Percentiles rank a stretch among this genome's conserved stretches.
These are phyloP conservation scores for Euphydryas editha DNA, from an alignment of 2,888 invertebrate species.

Conservation along the genomic window DNA sequence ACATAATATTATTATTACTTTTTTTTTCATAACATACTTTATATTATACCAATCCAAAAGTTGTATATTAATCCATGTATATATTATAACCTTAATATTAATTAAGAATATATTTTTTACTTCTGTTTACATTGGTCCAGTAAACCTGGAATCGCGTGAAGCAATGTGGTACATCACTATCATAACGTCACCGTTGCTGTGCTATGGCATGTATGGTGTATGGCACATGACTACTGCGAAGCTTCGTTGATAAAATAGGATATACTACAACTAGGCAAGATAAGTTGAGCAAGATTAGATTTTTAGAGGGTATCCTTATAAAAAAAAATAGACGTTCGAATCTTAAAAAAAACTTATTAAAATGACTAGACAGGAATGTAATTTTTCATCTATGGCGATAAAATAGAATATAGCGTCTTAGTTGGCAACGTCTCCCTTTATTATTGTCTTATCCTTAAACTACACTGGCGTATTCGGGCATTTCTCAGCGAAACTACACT, in stretches of 20 bases:
- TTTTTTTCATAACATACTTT: slow-evolving; percentile 69
- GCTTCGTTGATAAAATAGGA: slow-evolving; percentile 53
- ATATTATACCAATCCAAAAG: slow-evolving; percentile 78
- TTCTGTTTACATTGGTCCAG: slow-evolving; percentile 76
- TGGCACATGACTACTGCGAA: slow-evolving; percentile 77
- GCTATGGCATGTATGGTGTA: slow-evolving; percentile 65
- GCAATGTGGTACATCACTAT: slow-evolving; percentile 57
- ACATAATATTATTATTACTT: slow-evolving; percentile 57
- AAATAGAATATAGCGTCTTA: slow-evolving; percentile 58
- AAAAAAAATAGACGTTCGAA: slow-evolving; percentile 48
- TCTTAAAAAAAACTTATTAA: slow-evolving; percentile 44
- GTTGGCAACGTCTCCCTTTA: slow-evolving; percentile 71
- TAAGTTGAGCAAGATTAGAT: slow-evolving; percentile 70
- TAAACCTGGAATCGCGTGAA: slow-evolving; percentile 67
- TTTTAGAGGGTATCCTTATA: slow-evolving; percentile 58
- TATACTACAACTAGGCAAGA: slow-evolving; percentile 72
- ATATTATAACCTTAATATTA: slow-evolving; percentile 65
- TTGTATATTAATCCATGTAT: slow-evolving; percentile 72
- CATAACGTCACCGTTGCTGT: slow-evolving; percentile 50
- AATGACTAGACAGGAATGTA: slow-evolving; percentile 82
- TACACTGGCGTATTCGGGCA: slow-evolving; percentile 54
- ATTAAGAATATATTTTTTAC: slow-evolving; percentile 63
- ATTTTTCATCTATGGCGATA: slow-evolving; percentile 61
- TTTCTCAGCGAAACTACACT: slow-evolving; percentile 9
- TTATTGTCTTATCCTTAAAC: slow-evolving; percentile 80